Conservation (phyloP, 2,797 vertebrate species). For the Chiloscyllium punctatum region DNA sequence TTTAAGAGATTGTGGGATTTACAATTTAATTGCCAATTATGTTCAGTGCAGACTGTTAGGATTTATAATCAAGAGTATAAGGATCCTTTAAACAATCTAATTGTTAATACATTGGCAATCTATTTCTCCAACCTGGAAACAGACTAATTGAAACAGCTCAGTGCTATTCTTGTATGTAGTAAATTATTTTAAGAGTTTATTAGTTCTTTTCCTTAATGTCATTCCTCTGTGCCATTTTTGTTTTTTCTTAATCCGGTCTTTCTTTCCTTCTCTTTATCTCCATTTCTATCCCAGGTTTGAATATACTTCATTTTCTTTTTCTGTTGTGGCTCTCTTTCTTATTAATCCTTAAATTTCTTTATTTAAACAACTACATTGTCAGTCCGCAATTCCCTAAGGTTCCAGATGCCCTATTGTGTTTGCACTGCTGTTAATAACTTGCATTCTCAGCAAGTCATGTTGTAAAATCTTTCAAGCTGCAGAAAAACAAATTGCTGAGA, state of each 20-base stretch:
- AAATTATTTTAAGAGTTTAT: background rate
- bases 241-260: background rate
- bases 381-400: background rate
- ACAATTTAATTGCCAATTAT: too few species aligned
- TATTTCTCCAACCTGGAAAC: background rate
- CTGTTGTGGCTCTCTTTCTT: background rate
- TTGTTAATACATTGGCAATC: background rate
- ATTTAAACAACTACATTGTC: background rate
- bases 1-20: too few species aligned
- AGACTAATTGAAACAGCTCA: background rate
- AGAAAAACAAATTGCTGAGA: background rate
- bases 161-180: too few species aligned
- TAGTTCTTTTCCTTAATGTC: background rate
- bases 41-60: too few species aligned
- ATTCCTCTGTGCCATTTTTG: background rate
- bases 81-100: background rate
- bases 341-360: background rate
- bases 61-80: too few species aligned
- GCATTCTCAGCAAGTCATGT: background rate
- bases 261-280: background rate
- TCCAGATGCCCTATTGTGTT: background rate
- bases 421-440: background rate
- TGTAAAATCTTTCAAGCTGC: background rate
- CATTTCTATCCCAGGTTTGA: background rate
- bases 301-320: background rate